Conservation (phyloP, 2,113 vertebrate genomes). For the Morone saxatilis region DNA sequence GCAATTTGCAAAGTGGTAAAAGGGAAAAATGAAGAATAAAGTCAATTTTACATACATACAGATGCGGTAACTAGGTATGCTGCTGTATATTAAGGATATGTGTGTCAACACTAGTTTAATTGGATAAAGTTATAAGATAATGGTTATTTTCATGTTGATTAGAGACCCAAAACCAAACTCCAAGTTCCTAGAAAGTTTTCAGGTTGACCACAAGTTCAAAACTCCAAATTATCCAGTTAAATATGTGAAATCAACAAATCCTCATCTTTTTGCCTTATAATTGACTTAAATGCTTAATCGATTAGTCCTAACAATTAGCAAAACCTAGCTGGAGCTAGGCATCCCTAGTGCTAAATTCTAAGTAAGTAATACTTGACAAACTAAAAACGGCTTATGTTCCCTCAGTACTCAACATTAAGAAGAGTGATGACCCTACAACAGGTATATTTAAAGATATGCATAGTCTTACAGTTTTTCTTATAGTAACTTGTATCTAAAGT, state of each 20-base stretch:
- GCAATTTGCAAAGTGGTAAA: slow-evolving; percentile 10
- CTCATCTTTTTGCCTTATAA: neutral
- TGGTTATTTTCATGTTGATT: neutral
- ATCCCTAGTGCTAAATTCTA: neutral
- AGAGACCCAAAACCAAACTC: neutral
- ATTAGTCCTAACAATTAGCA: neutral
- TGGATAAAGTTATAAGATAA: neutral
- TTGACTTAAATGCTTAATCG: neutral
- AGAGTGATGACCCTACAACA: neutral
- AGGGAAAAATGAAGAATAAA: neutral
- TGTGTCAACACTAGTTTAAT: neutral
- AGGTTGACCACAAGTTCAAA: neutral
- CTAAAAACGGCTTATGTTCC: neutral
- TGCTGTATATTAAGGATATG: neutral
- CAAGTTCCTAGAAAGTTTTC: neutral
- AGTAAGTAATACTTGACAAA: neutral
- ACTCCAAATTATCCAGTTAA: too few relatives aligned
- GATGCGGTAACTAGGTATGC: neutral
- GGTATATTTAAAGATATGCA: neutral
- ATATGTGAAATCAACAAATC: neutral
- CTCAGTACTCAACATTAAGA: neutral
- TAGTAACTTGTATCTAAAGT: slow-evolving; percentile 15
- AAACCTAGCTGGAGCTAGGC: neutral
- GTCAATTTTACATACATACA: neutral
- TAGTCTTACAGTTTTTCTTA: neutral